A percentile compares a stretch with the other conserved stretches of the same genome.
These are phyloP conservation scores for Trisateles emortualis DNA, from an alignment of 2,888 invertebrate genomes.

Conservation along the genomic window DNA sequence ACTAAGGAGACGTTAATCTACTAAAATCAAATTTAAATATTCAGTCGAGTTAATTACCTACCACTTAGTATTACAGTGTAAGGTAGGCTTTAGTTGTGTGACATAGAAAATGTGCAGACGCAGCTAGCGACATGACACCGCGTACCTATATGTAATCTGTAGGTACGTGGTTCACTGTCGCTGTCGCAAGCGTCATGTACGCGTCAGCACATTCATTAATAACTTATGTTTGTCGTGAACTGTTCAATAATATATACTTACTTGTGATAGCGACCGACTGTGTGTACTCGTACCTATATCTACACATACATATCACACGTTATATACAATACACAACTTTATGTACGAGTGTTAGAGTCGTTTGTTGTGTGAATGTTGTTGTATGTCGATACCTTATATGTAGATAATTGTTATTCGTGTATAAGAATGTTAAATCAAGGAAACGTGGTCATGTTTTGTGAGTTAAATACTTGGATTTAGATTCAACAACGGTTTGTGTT, in stretches of 20 bases:
- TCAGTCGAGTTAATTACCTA: too few relatives aligned
- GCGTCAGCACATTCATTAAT: slow-evolving; percentile 46
- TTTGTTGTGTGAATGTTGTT: slow-evolving; percentile 5
- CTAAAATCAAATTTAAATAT: not conserved
- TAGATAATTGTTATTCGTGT: slow-evolving; percentile 46
- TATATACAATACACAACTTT: slow-evolving; percentile 11
- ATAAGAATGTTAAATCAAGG: slow-evolving; percentile 43
- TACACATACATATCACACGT: not conserved
- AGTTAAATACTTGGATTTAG: slow-evolving; percentile 26
- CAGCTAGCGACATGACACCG: not conserved
- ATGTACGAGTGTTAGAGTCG: slow-evolving; percentile 3
- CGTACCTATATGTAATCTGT: not conserved
- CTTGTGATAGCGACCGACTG: slow-evolving; percentile 24
- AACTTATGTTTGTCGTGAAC: slow-evolving; percentile 40
- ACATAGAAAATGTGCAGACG: too few relatives aligned
- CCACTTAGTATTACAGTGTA: not conserved
- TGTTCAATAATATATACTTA: slow-evolving; percentile 45
- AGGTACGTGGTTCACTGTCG: not conserved
- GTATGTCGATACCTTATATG: slow-evolving; percentile 24
- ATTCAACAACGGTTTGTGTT: slow-evolving; percentile 4
- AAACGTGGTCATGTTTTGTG: slow-evolving; percentile 43
- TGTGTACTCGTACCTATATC: slow-evolving; percentile 39
- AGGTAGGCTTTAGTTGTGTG: not conserved
- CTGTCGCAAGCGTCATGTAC: not conserved
- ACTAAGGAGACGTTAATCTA: not conserved